Evolutionary conservation across 2,888 invertebrate species (phyloP), one percentile per base, ranked within the genome.

Genomic region (Charanyca ferruginea): DNA sequence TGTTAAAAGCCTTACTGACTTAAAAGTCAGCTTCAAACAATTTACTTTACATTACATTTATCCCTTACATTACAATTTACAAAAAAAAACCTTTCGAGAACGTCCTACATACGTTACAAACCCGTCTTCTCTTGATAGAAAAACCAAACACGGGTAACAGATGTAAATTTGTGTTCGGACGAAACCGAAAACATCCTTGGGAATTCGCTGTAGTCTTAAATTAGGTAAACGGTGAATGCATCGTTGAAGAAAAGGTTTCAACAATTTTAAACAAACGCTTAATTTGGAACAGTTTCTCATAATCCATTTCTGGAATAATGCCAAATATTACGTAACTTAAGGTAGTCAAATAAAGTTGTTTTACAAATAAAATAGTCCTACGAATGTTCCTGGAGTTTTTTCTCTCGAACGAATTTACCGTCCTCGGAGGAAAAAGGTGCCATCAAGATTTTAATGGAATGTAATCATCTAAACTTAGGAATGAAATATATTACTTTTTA

Each of bases 361-460:
- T 76, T 77, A 59, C 16, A 66, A 41, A 55, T 54, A 48, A n/a
- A n/a, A 62, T 49, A 47, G 20, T 59, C 25, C 48, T 59, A 25
- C 48, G 53, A 67, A 67, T 73, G 28, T 61, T 67, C 73, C 78
- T 62, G 67, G 78, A 67, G 54, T 77, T 73, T 57, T 52, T 62
- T 54, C 52, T 32, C 38, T 20, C 28, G 23, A 70, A 59, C 32
- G 38, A 76, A 72, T 63, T 75, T 66, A 72, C 35, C 45, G 42
- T 38, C 42, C 42, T 51, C 58, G 49, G n/a, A 13, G 61, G 61
- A 67, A 51, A 48, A 67, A 61, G 44, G 60, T 66, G 58, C 58
- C 44, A 67, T 67, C 78, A 61, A 64, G 28, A 73, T 77, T 77
- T 67, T 58, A 76, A 77, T 73, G 61, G 54, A 71, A 73, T 62